phyloP scores from a whole-genome alignment of 2,888 invertebrate genomes.

The Erebia ligea region DNA sequence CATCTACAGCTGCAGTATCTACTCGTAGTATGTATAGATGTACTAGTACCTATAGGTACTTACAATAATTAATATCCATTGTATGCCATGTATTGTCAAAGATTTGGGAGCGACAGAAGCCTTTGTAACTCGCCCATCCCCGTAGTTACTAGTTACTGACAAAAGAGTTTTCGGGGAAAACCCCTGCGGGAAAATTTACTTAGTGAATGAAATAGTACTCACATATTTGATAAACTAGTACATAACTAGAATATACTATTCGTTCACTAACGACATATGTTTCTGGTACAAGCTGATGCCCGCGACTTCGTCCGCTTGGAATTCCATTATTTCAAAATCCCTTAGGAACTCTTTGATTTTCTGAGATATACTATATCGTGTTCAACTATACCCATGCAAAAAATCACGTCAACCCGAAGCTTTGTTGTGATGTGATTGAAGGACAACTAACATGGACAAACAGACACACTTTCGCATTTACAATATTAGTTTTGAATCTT shows the following conservation, averaged over 20 bases:
- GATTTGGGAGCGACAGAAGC: conserved; percentile 5
- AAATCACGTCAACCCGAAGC: not conserved
- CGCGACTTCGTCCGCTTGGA: too few relatives aligned
- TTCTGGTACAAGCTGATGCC: too few relatives aligned
- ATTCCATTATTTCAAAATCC: not conserved
- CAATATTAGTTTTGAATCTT: not conserved
- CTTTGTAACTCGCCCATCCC: not conserved
- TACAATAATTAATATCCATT: not conserved
- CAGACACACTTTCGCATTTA: too few relatives aligned
- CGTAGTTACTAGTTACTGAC: not conserved
- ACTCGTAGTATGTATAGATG: not conserved
- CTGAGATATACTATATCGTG: too few relatives aligned
- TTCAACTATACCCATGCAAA: not conserved
- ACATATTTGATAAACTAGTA: too few relatives aligned
- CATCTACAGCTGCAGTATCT: not conserved
- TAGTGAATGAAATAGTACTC: not conserved
- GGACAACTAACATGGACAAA: too few relatives aligned
- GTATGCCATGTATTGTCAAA: conserved; percentile 12
- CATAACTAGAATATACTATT: too few relatives aligned
- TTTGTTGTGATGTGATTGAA: too few relatives aligned
- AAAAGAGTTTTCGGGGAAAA: conserved; percentile 5
- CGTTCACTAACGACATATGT: too few relatives aligned
- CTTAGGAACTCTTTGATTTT: too few relatives aligned
- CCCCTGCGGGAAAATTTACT: not conserved
- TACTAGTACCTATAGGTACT: not conserved